Evolutionary conservation across 2,888 invertebrate species (phyloP).

Genomic region (Drosophila yooni): DNA sequence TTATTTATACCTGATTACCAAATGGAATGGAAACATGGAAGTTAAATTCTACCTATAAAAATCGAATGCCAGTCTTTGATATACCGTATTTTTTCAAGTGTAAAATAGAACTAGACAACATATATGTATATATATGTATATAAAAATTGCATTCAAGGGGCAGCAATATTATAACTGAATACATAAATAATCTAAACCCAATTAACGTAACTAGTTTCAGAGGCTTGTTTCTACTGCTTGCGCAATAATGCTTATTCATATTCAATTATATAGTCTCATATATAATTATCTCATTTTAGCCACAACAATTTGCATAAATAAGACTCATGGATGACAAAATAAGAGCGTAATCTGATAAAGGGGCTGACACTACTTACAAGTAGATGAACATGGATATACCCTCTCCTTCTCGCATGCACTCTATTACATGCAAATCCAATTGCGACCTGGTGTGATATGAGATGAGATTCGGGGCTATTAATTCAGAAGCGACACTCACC

Average conservation of each 20-base stretch:
- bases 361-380: conserved; percentile 12
- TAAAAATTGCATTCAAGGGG: too few relatives aligned
- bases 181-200: conserved; percentile 6
- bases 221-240: background rate
- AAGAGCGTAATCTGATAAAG: conserved; percentile 9
- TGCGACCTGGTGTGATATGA: conserved; percentile 22
- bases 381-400: background rate
- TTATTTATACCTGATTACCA: background rate
- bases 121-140: background rate
- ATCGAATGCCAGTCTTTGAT: background rate
- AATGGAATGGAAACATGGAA: background rate
- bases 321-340: conserved; percentile 1
- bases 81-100: background rate
- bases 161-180: background rate
- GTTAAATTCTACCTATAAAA: background rate
- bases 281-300: conserved; percentile 20
- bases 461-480: conserved; percentile 29
- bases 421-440: conserved; percentile 11
- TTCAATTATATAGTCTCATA: conserved; percentile 3
- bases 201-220: conserved; percentile 15
- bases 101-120: background rate
- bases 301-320: conserved; percentile 19
- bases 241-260: conserved; percentile 22
- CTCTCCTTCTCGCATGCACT: background rate
- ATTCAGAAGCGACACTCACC: conserved; percentile 27